phyloP scores from a whole-genome alignment of 2,797 vertebrate genomes.

The Micrastur ruficollis region DNA sequence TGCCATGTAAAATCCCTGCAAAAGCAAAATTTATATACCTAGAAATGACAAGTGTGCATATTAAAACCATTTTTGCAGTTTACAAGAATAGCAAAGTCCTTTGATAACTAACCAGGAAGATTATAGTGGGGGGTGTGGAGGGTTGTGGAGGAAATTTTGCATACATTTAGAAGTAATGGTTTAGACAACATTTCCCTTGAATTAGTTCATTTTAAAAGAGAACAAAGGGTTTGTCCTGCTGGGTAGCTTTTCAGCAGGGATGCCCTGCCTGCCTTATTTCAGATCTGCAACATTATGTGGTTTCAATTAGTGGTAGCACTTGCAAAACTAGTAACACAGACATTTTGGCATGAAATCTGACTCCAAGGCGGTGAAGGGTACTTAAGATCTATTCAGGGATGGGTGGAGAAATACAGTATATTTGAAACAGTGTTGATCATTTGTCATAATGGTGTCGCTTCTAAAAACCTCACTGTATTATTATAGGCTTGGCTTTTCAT shows the following conservation, averaged over 20 bases:
- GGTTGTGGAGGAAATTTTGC: background rate
- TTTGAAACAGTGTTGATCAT: constrained; percentile 32
- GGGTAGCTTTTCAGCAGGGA: constrained; percentile 63
- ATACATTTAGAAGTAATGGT: constrained; percentile 42
- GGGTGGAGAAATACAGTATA: background rate
- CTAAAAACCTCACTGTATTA: background rate
- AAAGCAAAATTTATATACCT: constrained; percentile 39
- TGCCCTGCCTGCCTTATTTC: constrained; percentile 54
- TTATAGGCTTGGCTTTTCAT: background rate
- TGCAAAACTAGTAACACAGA: constrained; percentile 64
- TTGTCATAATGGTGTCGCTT: background rate
- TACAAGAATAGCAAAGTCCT: constrained; percentile 47
- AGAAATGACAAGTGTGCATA: constrained; percentile 52
- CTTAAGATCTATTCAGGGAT: constrained; percentile 1
- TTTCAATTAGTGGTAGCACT: constrained; percentile 73
- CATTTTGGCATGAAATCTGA: constrained; percentile 64
- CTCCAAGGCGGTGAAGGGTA: constrained; percentile 38
- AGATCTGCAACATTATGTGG: constrained; percentile 59
- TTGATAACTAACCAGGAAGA: constrained; percentile 70
- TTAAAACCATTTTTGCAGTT: constrained; percentile 65
- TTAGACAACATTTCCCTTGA: constrained; percentile 55
- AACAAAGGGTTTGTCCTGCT: constrained; percentile 68
- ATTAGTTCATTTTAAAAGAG: constrained; percentile 60
- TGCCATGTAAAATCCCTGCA: constrained; percentile 31
- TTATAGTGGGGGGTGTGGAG: background rate